Evolutionary conservation across 2,797 vertebrate genomes (phyloP).

Genomic region (Dryobates pubescens): DNA sequence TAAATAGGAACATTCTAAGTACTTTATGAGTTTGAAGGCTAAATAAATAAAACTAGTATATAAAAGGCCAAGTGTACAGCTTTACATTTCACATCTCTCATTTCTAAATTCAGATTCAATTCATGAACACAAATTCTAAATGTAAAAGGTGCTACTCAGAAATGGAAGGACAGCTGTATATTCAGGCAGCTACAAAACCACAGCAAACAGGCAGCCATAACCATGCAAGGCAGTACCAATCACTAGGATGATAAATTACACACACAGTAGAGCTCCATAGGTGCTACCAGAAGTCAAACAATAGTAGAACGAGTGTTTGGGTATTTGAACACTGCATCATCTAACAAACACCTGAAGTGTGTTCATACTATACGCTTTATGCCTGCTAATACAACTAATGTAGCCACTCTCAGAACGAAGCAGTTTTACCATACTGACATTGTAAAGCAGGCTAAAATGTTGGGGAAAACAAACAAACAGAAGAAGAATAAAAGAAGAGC

Average conservation of each 20-base stretch:
- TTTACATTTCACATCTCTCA: not conserved
- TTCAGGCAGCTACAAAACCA: not conserved
- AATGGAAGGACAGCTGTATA: not conserved
- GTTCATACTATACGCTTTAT: not conserved
- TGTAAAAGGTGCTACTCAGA: not conserved
- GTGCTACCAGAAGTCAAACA: not conserved
- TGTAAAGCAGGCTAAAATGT: not conserved
- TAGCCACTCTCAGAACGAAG: not conserved
- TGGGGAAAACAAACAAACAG: not conserved
- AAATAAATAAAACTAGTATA: not conserved
- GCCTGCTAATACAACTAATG: not conserved
- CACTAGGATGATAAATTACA: not conserved
- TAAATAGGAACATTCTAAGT: not conserved
- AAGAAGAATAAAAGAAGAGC: no score
- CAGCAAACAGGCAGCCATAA: not conserved
- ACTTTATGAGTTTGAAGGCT: not conserved
- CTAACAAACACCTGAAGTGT: not conserved
- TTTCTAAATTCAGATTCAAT: not conserved
- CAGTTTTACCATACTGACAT: not conserved
- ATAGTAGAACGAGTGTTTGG: not conserved
- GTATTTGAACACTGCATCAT: not conserved
- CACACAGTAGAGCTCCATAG: not conserved
- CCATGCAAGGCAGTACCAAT: not conserved
- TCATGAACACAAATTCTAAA: not conserved
- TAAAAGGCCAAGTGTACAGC: not conserved